A percentile compares a stretch with the other conserved stretches of the same genome.
phyloP scores from a whole-genome alignment of 1,140 invertebrate species.

The Dysdera silvatica region DNA sequence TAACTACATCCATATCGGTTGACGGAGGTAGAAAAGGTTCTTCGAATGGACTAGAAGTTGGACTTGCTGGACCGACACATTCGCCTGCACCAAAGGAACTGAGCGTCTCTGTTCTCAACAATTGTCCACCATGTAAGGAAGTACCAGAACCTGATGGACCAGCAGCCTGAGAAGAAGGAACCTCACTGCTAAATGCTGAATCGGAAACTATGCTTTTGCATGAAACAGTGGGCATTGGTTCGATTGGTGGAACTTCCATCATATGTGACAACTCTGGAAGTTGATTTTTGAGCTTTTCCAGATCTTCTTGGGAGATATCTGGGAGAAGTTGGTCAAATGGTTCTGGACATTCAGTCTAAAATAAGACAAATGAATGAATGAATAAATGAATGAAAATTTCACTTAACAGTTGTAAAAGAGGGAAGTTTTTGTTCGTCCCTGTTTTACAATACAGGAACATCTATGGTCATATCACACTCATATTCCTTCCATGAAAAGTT shows the following conservation, averaged over 20 bases:
- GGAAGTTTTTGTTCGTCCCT: too few species aligned
- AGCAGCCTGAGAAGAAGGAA: conserved; percentile 15
- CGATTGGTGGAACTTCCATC: conserved; percentile 29
- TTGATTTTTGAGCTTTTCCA: conserved; percentile 55
- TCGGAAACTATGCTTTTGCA: conserved; percentile 16
- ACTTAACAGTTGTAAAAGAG: too few species aligned
- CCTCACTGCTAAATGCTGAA: conserved; percentile 26
- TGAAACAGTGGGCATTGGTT: conserved; percentile 27
- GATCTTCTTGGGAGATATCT: conserved; percentile 54
- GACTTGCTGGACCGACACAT: too few species aligned
- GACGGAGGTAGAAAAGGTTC: conserved; percentile 11
- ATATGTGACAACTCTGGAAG: conserved; percentile 50
- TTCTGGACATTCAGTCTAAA: conserved; percentile 25
- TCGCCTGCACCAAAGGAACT: too few species aligned
- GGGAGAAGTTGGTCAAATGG: conserved; percentile 42
- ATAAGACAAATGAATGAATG: too few species aligned
- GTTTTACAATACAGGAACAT: too few species aligned
- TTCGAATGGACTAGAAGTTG: conserved; percentile 24
- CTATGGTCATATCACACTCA: too few species aligned
- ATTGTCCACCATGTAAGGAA: too few species aligned
- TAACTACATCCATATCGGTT: too few species aligned
- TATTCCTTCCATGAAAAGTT: too few species aligned
- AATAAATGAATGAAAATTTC: too few species aligned
- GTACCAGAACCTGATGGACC: conserved; percentile 4
- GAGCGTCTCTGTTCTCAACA: too few species aligned